Base-by-base conservation (phyloP, 2,888 invertebrate species). In the Microplitis deprimator region DNA sequence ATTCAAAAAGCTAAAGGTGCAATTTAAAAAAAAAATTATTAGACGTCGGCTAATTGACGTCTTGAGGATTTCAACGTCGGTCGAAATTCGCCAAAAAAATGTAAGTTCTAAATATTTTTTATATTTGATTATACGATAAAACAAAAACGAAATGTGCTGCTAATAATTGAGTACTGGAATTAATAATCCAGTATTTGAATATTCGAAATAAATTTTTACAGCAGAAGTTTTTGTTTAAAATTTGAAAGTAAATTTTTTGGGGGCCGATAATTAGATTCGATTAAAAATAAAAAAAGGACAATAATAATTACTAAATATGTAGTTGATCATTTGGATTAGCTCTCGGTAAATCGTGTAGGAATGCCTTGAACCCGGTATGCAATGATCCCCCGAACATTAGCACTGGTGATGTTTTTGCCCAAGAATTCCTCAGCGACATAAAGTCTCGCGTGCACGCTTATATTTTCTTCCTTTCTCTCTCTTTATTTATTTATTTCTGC, bases 351-450 rank as follows among this genome's bases (percentile, higher is more conserved):
- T 70, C 71, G 76, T 76, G 71, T 20, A 76, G 76, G 71, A 76
- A 76, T 76, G 76, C 71, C 20, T 38, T 70, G 41, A 70, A 70
- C 70, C 70, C 29, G 70, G 64, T 50, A 20, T 69, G 60, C 69
- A 69, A 69, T 75, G 69, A 68, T 74, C 65, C 72, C 61, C 16
- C 59, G 74, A 61, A 77, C 78, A 78, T 82, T 81, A 82, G 75
- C 81, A 73, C 80, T 76, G 77, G 71, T 67, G 62, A 79, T 71
- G 70, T 81, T 84, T 80, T 82, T 81, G 76, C 74, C 72, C 13
- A 17, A 70, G 64, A 73, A 73, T 81, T 78, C 80, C 79, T 59
- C 68, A 64, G 77, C 79, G 79, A 75, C 79, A 79, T 77, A 78
- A 79, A 78, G 72, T 78, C 79, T 78, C 79, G 73, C 68, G 79